These are phyloP conservation scores for Pseudorhiza aurosa DNA, from an alignment of 30 jellyfish, hydroid and myxozoan genomes.

Conservation along the genomic window DNA sequence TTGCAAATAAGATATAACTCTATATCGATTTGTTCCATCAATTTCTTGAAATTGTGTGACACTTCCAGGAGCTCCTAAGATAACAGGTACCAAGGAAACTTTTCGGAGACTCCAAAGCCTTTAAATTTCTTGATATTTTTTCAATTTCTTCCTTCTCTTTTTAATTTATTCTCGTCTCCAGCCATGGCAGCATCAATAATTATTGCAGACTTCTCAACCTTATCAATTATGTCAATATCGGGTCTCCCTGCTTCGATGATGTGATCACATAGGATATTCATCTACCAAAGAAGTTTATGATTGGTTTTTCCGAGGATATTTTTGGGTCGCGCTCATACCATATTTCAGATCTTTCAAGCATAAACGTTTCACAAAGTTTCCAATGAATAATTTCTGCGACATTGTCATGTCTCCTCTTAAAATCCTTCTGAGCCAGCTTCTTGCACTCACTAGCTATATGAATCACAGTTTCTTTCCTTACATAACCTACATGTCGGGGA, in stretches of 20 bases:
- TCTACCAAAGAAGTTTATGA: background rate
- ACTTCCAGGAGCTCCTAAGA: background rate
- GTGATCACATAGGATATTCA: background rate
- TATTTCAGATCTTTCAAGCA: background rate
- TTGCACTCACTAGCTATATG: slow-evolving; percentile 8
- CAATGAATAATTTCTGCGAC: background rate
- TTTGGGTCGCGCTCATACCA: background rate
- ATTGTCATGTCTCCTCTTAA: slow-evolving; percentile 3
- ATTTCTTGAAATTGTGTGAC: slow-evolving; percentile 3
- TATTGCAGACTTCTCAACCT: background rate
- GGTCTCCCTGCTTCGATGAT: background rate
- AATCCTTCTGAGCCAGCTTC: slow-evolving; percentile 1
- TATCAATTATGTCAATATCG: background rate
- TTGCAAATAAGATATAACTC: slow-evolving; percentile 19
- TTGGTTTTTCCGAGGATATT: background rate
- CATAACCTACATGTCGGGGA: slow-evolving; percentile 5
- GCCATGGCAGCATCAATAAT: background rate
- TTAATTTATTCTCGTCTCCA: background rate
- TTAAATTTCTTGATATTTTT: background rate
- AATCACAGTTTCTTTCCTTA: slow-evolving; percentile 9
- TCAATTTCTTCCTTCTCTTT: background rate
- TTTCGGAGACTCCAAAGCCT: background rate
- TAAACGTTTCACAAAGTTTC: background rate
- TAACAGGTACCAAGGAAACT: background rate
- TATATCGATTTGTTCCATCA: background rate